Evolutionary conservation across 1,140 invertebrate species (phyloP).

Genomic region (Sycophila sp.): DNA sequence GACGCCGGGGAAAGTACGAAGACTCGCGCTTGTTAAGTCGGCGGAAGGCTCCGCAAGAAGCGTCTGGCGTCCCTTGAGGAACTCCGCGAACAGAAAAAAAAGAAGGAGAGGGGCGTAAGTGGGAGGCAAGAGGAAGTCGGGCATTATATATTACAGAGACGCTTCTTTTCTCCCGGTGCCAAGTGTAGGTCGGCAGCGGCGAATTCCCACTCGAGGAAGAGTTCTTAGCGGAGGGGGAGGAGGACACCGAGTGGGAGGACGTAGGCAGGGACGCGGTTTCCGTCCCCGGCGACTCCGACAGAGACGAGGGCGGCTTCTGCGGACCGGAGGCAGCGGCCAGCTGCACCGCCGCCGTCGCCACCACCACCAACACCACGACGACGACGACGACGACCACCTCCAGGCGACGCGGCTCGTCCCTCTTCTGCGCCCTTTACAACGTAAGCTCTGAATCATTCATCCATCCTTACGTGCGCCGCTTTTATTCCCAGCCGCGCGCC

Average conservation of each 20-base stretch:
- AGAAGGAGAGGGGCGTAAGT: too few relatives aligned
- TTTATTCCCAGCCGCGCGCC: too few relatives aligned
- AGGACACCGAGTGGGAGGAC: conserved; percentile 61
- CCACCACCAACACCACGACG: not conserved
- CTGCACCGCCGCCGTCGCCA: not conserved
- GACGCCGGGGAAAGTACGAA: too few relatives aligned
- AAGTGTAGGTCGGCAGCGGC: conserved; percentile 79
- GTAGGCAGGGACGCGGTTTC: conserved; percentile 21
- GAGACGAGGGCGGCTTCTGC: conserved; percentile 23
- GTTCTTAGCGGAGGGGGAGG: conserved; percentile 79
- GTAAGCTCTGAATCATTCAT: conserved; percentile 57
- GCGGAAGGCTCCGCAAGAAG: too few relatives aligned
- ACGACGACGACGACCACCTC: conserved; percentile 56
- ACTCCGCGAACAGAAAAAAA: too few relatives aligned
- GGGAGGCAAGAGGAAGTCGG: not conserved
- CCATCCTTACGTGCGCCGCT: too few relatives aligned
- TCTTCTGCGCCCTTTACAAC: conserved; percentile 73
- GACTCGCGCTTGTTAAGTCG: too few relatives aligned
- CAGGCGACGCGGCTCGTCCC: conserved; percentile 51
- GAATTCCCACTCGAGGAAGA: conserved; percentile 83
- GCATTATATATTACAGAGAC: not conserved
- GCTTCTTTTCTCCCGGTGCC: not conserved
- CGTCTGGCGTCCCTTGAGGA: too few relatives aligned
- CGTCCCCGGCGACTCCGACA: not conserved
- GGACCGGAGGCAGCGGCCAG: not conserved